A percentile compares a stretch with the other conserved stretches of the same genome.
These are phyloP conservation scores for Eupithecia inturbata DNA, from an alignment of 2,888 invertebrate species.

Conservation along the genomic window DNA sequence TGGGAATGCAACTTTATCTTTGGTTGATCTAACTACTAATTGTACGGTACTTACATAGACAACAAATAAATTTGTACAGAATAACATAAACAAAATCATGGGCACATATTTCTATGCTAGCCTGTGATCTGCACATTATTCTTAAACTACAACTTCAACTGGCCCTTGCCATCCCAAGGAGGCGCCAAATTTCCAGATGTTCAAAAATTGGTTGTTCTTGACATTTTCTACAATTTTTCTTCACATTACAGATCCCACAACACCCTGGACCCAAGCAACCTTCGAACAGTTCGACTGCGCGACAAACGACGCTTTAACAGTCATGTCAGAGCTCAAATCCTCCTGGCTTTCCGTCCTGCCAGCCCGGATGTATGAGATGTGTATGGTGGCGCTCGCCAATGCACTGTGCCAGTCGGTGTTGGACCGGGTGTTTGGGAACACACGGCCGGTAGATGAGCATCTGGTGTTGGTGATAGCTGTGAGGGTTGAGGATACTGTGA, in stretches of 20 bases:
- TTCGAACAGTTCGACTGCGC: constrained; percentile 71
- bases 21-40: too few species aligned
- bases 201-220: too few species aligned
- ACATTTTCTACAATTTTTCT: background rate
- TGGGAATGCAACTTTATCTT: too few species aligned
- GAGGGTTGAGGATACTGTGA: constrained; percentile 60
- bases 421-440: constrained; percentile 62
- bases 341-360: constrained; percentile 70
- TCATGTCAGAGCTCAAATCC: constrained; percentile 63
- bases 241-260: constrained; percentile 52
- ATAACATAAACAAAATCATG: too few species aligned
- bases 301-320: constrained; percentile 62
- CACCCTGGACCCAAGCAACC: constrained; percentile 63
- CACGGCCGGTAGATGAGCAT: constrained; percentile 65
- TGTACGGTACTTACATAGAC: too few species aligned
- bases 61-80: too few species aligned
- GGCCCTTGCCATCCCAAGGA: too few species aligned
- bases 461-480: constrained; percentile 67
- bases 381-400: constrained; percentile 63
- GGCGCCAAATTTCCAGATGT: too few species aligned
- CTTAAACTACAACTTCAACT: too few species aligned
- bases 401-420: constrained; percentile 66
- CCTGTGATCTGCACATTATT: too few species aligned
- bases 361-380: constrained; percentile 68
- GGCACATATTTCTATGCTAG: too few species aligned